Base-by-base conservation (phyloP, 2,113 vertebrate species). In the Hippocampus barbouri region DNA sequence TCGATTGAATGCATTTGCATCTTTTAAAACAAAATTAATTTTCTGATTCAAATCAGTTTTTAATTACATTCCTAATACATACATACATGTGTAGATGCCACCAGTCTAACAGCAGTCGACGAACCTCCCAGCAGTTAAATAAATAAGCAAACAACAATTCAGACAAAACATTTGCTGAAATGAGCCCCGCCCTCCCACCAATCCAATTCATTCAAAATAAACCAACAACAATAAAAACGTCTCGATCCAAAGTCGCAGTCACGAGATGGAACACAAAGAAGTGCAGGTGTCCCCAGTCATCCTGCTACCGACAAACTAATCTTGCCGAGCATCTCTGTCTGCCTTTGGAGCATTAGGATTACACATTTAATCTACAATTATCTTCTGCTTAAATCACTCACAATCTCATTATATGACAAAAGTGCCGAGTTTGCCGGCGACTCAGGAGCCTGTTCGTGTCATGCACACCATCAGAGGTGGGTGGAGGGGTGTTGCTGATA, bases 341-440 rank as follows among this genome's bases (percentile, higher is more conserved):
- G 80, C 81, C 82, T 78, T 79, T 74, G 76, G 77, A 84, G 79
- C 43, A 53, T 53, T 63, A 72, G 80, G 82, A 90, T 89, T 89
- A 86, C 83, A 86, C 67, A 74, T 79, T 74, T 85, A 84, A 87
- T 85, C 78, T 82, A 57, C 74, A 85, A 83, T 88, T 84, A 85
- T 83, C 84, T 85, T 72, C 78, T 69, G 51, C 75, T 88, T 87
- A 85, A 83, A 87, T 87, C 85, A 84, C 77, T 87, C 81, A 30
- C 82, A 81, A 84, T 80, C 85, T 87, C 69, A 86, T 82, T 81
- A 85, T 30, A 41, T 45, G 63, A 87, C 72, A 82, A 71, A 47
- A 77, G 79, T 53, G 68, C 81, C 38, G 56, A n/a, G 61, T 71
- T 78, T 61, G 54, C 62, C 40, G 2, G 72, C 68, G 73, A 71